Percentiles rank a stretch among this genome's conserved stretches.
phyloP scores from a whole-genome alignment of 2,888 invertebrate genomes.

The Drosophila neotestacea region DNA sequence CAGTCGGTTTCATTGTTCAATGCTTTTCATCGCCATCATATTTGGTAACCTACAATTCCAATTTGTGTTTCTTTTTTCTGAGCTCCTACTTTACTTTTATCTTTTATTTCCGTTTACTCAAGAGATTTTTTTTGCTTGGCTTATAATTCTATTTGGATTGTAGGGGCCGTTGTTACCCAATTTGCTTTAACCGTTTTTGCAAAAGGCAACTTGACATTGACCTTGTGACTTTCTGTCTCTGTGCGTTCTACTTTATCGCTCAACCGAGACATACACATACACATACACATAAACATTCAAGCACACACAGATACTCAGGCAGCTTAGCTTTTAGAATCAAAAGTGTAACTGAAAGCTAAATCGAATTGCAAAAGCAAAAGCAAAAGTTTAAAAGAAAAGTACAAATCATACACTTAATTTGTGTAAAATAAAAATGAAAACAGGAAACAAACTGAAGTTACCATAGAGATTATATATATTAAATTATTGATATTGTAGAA shows the following conservation, averaged over 20 bases:
- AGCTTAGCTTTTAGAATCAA: constrained; percentile 59
- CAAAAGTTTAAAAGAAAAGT: constrained; percentile 34
- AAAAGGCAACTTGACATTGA: constrained; percentile 58
- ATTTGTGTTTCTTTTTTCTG: constrained; percentile 19
- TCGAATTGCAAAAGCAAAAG: constrained; percentile 39
- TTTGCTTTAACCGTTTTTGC: constrained; percentile 31
- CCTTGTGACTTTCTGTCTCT: constrained; percentile 41
- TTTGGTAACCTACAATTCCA: constrained; percentile 28
- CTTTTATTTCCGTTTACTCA: constrained; percentile 42
- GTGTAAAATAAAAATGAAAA: constrained; percentile 13
- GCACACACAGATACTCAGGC: constrained; percentile 28
- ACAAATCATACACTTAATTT: constrained; percentile 53
- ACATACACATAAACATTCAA: constrained; percentile 16
- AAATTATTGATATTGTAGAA: not conserved
- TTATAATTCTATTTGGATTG: constrained; percentile 44
- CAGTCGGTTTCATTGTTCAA: not conserved
- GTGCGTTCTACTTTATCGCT: constrained; percentile 60
- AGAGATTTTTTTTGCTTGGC: constrained; percentile 4
- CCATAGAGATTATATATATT: not conserved
- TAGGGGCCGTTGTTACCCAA: constrained; percentile 43
- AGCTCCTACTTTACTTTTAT: constrained; percentile 25
- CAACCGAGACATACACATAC: constrained; percentile 41
- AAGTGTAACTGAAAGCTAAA: constrained; percentile 55
- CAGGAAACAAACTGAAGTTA: constrained; percentile 6
- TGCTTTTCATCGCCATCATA: not conserved